Evolutionary conservation across 1,140 invertebrate species (phyloP).

Genomic region (Drosophila sulfurigaster): DNA sequence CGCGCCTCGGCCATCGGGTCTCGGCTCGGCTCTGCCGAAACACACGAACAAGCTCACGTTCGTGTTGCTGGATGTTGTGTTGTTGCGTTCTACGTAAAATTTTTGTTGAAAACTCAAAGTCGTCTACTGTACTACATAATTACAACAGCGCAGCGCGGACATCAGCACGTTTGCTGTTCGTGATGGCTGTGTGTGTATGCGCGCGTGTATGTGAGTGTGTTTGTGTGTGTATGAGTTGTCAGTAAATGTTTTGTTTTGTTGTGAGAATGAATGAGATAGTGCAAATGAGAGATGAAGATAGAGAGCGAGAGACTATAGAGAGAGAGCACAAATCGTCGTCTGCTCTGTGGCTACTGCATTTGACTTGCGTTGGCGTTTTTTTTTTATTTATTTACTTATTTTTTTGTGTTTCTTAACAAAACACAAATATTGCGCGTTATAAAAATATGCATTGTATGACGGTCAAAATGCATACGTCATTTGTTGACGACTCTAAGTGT

Average conservation of each 20-base stretch:
- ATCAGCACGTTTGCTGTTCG: conserved; percentile 56
- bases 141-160: conserved; percentile 65
- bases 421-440: conserved; percentile 49
- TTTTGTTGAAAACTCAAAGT: conserved; percentile 80
- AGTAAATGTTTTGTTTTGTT: conserved; percentile 82
- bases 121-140: conserved; percentile 83
- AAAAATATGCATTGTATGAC: conserved; percentile 35
- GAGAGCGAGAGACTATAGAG: conserved; percentile 22
- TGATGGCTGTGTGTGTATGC: conserved; percentile 11
- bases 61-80: conserved; percentile 2
- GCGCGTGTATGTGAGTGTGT: not conserved
- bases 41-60: conserved; percentile 26
- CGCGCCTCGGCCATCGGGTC: not conserved
- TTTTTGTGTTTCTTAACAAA: conserved; percentile 17
- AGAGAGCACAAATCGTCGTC: conserved; percentile 28
- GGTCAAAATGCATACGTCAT: conserved; percentile 30
- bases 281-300: conserved; percentile 13
- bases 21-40: conserved; percentile 15
- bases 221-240: conserved; percentile 39
- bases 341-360: conserved; percentile 22
- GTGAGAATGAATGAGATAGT: conserved; percentile 54
- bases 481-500: conserved; percentile 23
- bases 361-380: conserved; percentile 41
- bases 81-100: conserved; percentile 69
- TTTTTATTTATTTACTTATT: conserved; percentile 34